Base-by-base conservation (phyloP, 2,113 vertebrate genomes). In the Dryoscopus gambensis region DNA sequence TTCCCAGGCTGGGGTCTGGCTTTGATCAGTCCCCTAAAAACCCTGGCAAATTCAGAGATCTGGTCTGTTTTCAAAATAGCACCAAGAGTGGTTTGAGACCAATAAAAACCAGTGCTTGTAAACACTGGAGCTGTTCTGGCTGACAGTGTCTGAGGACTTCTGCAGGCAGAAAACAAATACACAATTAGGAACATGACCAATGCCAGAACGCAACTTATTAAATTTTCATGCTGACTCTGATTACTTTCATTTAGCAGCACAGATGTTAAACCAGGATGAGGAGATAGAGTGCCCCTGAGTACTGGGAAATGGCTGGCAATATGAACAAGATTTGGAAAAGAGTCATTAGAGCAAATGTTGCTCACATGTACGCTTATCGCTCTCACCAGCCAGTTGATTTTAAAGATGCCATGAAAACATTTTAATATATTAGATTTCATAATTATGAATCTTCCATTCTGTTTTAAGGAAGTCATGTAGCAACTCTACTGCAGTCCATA, bases 191-290 rank as follows among this genome's bases (percentile, higher is more conserved):
- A 86, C 31, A 42, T 49, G 85, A 93, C 92, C 75, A 53, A 44
- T 64, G 64, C 60, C 90, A 94, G 82, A 90, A 85, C 0, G 3
- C 56, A 60, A 35, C 52, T 95, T 74, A 97, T 97, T 89, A 97
- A 95, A 95, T 86, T 95, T 96, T 93, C 90, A 94, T 78, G 75
- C 64, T 86, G 35, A n/a, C 47, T 94, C 87, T 84, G 87, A 91
- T 92, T 93, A 70, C 87, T 92, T 96, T 86, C 60, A 86, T 96
- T 96, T 96, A 94, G 87, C 39, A 70, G 70, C 75, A 86, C 93
- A 97, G 93, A 95, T 96, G 90, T 78, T 84, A 70, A 80, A 78
- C 31, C 64, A 83, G 75, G 83, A 90, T 70, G 57, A 79, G 75
- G 68, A 70, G 55, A 64, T 28, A 63, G 1, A 69, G 47, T 25